A percentile compares a stretch with the other conserved stretches of the same genome.
phyloP scores from a whole-genome alignment of 2,888 invertebrate genomes.

The Caenorhabditis zanzibari region DNA sequence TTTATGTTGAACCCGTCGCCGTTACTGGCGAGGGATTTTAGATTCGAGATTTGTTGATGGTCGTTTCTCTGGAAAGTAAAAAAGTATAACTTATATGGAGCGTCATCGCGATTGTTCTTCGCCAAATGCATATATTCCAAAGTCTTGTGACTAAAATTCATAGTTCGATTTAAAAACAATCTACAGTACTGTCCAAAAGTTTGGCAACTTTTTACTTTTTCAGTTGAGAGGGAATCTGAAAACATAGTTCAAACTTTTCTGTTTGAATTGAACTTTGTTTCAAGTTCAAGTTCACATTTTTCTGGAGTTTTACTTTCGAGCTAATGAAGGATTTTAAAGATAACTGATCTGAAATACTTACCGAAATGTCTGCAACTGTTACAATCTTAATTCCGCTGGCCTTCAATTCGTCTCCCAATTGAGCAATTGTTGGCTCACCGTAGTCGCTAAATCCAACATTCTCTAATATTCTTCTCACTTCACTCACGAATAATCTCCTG shows the following conservation, averaged over 20 bases:
- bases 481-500: conserved; percentile 41
- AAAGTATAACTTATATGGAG: no score
- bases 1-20: conserved; percentile 35
- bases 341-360: neutral
- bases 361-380: conserved; percentile 36
- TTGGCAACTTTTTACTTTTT: no score
- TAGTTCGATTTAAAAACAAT: no score
- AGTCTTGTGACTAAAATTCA: no score
- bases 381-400: conserved; percentile 12
- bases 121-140: no score
- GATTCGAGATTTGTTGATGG: conserved; percentile 6
- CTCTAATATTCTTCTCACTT: neutral
- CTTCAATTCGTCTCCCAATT: conserved; percentile 31
- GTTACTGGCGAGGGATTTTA: conserved; percentile 13
- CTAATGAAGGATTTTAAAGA: neutral
- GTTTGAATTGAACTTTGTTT: no score
- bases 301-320: neutral
- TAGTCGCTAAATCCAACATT: conserved; percentile 10
- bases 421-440: conserved; percentile 14
- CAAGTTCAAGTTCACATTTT: no score
- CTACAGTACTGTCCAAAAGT: no score
- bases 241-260: no score
- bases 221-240: no score
- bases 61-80: conserved; percentile 17
- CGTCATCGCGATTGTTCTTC: no score